Base-by-base conservation (phyloP, 2,113 vertebrate species). In the Bufo gargarizans region DNA sequence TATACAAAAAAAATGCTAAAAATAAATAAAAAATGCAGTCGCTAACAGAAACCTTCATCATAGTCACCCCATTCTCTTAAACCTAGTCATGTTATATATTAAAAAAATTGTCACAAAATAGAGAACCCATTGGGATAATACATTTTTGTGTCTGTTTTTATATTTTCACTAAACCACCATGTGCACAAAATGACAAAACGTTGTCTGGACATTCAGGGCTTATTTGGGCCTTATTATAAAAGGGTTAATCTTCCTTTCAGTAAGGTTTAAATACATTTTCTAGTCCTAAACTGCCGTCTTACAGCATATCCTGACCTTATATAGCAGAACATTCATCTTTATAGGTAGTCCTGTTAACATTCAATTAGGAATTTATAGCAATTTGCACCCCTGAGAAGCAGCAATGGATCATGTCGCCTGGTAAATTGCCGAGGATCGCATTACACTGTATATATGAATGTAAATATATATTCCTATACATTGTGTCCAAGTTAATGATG, bases 401-500 rank as follows among this genome's bases (percentile, higher is more conserved):
- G 78, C 49, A 7, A 19, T 53, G 49, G n/a, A 22, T 84, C 82
- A 50, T 33, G 13, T 55, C 1, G n/a, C 49, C 20, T 22, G 20
- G n/a, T 69, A 33, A 33, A 55, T 69, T 17, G 17, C 20, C 11
- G 20, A 55, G 63, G 22, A 71, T 7, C 33, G 49, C 22, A 65
- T 55, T 69, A n/a, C 63, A 55, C 47, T 33, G n/a, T 63, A 50
- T 20, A 69, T 53, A 12, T 53, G 19, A 50, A n/a, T 63, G 58
- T 86, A 63, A 77, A 77, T 86, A 86, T 79, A 50, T 67, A 55
- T 78, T 17, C 49, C 58, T 86, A 78, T 78, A 78, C 61, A 86
- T 65, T 65, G 61, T 55, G 61, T 79, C 20, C 53, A 58, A n/a
- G 50, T 55, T 86, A 77, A 77, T 78, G 76, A 77, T 65, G 59